These are phyloP conservation scores for Shargacucullia verbasci DNA, from an alignment of 2,888 invertebrate genomes.

Conservation along the genomic window DNA sequence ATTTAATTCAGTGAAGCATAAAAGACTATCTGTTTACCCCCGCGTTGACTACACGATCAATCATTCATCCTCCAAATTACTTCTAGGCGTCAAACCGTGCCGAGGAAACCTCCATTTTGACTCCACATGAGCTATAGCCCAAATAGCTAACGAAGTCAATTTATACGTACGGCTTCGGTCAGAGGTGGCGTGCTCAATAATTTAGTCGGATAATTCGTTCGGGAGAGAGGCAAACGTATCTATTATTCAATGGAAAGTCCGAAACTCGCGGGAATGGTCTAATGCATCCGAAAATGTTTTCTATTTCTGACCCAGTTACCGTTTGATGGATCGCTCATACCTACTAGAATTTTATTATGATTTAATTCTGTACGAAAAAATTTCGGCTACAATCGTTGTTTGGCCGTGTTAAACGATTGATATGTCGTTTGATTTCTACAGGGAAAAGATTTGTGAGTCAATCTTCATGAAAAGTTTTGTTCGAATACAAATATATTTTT, in stretches of 20 bases:
- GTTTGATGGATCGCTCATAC: slow-evolving; percentile 59
- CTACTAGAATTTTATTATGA: slow-evolving; percentile 54
- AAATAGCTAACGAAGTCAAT: slow-evolving; percentile 67
- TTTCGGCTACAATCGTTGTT: slow-evolving; percentile 51
- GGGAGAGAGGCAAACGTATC: slow-evolving; percentile 67
- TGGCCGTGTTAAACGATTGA: slow-evolving; percentile 51
- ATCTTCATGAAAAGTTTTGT: slow-evolving; percentile 15
- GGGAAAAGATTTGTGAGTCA: slow-evolving; percentile 31
- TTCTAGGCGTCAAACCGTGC: slow-evolving; percentile 53
- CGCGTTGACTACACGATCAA: slow-evolving; percentile 53
- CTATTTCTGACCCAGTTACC: slow-evolving; percentile 69
- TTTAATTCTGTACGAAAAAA: slow-evolving; percentile 56
- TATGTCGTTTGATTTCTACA: slow-evolving; percentile 43
- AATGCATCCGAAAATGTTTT: slow-evolving; percentile 74
- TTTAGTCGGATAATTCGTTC: slow-evolving; percentile 82
- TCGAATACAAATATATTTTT: not conserved
- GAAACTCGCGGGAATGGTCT: slow-evolving; percentile 69
- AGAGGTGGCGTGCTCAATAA: slow-evolving; percentile 80
- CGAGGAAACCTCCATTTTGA: slow-evolving; percentile 54
- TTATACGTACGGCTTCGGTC: slow-evolving; percentile 69
- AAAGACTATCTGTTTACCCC: slow-evolving; percentile 49
- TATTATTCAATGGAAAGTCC: slow-evolving; percentile 80
- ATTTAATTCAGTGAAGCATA: slow-evolving; percentile 45
- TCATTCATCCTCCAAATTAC: slow-evolving; percentile 61
- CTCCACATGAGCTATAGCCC: slow-evolving; percentile 32